These are phyloP conservation scores for Leptatherina wallacei DNA, from an alignment of 2,797 vertebrate genomes.

Conservation along the genomic window DNA sequence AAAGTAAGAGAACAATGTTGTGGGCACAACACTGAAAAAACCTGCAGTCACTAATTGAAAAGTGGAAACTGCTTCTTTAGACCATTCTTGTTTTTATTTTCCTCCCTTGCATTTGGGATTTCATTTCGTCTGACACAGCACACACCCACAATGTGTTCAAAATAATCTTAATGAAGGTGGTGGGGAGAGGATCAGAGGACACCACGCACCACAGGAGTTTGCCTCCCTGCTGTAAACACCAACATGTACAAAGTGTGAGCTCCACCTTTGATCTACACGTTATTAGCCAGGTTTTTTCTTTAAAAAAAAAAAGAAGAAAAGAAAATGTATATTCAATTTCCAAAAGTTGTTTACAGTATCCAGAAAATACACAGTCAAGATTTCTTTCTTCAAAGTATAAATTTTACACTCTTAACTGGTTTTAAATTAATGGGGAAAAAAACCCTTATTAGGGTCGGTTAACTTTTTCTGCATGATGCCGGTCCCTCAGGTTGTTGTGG, in stretches of 20 bases:
- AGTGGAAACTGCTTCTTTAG: neutral
- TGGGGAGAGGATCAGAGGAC: constrained; percentile 5
- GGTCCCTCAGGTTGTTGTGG: neutral
- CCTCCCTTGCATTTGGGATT: neutral
- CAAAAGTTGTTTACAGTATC: constrained; percentile 1
- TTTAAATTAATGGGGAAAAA: neutral
- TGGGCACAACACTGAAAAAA: neutral
- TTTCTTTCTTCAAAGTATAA: neutral
- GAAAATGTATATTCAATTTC: neutral
- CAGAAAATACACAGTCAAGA: neutral
- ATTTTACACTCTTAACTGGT: neutral
- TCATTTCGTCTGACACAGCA: neutral
- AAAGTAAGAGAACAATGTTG: neutral
- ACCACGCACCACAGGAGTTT: neutral
- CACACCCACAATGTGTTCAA: neutral
- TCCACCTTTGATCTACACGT: neutral
- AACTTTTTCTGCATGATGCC: neutral
- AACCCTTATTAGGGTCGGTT: neutral
- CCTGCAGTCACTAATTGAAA: neutral
- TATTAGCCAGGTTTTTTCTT: neutral
- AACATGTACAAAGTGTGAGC: neutral
- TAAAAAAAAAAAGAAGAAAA: too few relatives aligned
- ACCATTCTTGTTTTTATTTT: neutral
- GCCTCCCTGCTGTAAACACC: constrained; percentile 1
- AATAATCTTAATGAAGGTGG: constrained; percentile 11